These are phyloP conservation scores for Phrixothrix hirtus DNA, from an alignment of 2,888 invertebrate species.

Conservation along the genomic window DNA sequence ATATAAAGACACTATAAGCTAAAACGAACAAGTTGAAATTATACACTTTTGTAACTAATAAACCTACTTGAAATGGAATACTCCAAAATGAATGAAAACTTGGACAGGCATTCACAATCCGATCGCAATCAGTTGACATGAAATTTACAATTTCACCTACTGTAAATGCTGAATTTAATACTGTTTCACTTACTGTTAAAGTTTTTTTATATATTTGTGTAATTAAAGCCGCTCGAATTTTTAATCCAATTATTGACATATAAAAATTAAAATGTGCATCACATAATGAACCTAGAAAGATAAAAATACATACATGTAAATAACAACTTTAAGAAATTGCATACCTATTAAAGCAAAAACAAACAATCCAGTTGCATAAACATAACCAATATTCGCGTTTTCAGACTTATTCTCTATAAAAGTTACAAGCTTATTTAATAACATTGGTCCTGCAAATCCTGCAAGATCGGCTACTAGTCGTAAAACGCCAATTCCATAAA, in stretches of 20 bases:
- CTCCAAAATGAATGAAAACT: conserved; percentile 98
- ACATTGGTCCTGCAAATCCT: conserved; percentile 86
- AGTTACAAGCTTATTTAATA: conserved; percentile 79
- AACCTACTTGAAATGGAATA: conserved; percentile 81
- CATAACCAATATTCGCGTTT: conserved; percentile 65
- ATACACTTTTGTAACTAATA: conserved; percentile 76
- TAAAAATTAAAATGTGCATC: conserved; percentile 89
- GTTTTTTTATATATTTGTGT: conserved; percentile 79
- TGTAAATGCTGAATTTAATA: conserved; percentile 56
- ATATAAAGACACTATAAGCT: conserved; percentile 80
- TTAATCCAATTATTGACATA: conserved; percentile 80
- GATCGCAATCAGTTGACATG: conserved; percentile 95
- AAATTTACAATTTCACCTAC: conserved; percentile 93
- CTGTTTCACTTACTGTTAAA: conserved; percentile 55
- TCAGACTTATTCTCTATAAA: conserved; percentile 76
- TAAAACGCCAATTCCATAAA: conserved; percentile 81
- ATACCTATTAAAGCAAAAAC: conserved; percentile 69
- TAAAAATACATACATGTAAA: not conserved
- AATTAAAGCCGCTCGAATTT: conserved; percentile 84
- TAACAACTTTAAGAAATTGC: conserved; percentile 1
- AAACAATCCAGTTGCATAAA: conserved; percentile 70
- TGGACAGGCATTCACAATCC: conserved; percentile 93
- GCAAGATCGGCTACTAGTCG: conserved; percentile 81
- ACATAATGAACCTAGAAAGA: conserved; percentile 70
- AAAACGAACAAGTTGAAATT: conserved; percentile 40